These are phyloP conservation scores for Pammene aurita DNA, from an alignment of 2,888 invertebrate species.

Conservation along the genomic window DNA sequence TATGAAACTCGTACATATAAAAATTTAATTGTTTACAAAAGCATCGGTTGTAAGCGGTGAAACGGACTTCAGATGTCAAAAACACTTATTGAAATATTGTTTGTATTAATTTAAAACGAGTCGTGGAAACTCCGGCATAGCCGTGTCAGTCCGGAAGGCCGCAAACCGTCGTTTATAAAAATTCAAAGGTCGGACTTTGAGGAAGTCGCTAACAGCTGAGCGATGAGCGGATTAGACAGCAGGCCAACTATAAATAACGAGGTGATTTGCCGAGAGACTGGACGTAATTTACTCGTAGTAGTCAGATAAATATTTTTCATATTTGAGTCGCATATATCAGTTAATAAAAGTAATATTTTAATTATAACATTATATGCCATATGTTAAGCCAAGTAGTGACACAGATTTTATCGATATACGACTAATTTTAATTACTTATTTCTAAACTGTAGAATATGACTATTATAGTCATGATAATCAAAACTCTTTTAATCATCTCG, in stretches of 20 bases:
- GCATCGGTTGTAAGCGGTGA: conserved; percentile 8
- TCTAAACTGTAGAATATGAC: too few relatives aligned
- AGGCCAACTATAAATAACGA: conserved; percentile 35
- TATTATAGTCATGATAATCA: too few relatives aligned
- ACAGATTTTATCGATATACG: too few relatives aligned
- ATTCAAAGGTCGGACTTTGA: conserved; percentile 50
- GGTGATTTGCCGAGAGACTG: conserved; percentile 23
- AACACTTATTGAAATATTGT: conserved; percentile 33
- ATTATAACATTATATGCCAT: not conserved
- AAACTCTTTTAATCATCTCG: too few relatives aligned
- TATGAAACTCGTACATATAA: conserved; percentile 6
- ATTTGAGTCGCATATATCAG: not conserved
- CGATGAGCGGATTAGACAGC: conserved; percentile 36
- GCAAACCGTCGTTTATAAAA: conserved; percentile 57
- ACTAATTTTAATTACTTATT: too few relatives aligned
- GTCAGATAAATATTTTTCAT: not conserved
- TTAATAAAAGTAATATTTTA: conserved; percentile 6
- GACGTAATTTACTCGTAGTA: not conserved
- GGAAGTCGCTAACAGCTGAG: conserved; percentile 43
- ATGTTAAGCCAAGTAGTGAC: not conserved
- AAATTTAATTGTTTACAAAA: conserved; percentile 16
- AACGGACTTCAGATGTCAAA: conserved; percentile 26
- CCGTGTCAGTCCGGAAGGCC: conserved; percentile 57
- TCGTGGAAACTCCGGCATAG: conserved; percentile 29
- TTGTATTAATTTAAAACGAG: conserved; percentile 25